phyloP scores from a whole-genome alignment of 2,797 vertebrate genomes.

The Squalus acanthias region DNA sequence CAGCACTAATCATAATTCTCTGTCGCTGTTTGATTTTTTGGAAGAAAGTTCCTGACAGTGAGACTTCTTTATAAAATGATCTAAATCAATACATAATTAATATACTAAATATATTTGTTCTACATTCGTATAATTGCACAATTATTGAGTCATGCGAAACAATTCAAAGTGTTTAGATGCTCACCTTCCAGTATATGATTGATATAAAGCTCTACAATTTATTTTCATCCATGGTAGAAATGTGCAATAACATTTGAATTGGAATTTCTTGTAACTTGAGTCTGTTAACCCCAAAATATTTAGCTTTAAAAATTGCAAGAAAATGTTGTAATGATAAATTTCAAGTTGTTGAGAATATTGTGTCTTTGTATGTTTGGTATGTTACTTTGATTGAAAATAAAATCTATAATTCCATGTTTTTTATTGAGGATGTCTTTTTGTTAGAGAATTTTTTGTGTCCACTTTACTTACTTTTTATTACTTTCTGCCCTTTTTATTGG shows the following conservation, averaged over 20 bases:
- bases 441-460: neutral
- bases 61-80: neutral
- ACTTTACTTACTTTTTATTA: neutral
- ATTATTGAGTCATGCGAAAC: neutral
- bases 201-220: neutral
- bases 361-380: neutral
- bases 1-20: neutral
- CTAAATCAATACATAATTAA: neutral
- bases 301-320: neutral
- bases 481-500: neutral
- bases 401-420: neutral
- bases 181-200: neutral
- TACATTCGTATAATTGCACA: neutral
- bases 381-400: slow-evolving; percentile 15
- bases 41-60: neutral
- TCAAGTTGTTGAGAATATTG: neutral
- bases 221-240: slow-evolving; percentile 8
- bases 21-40: neutral
- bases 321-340: neutral
- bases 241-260: neutral
- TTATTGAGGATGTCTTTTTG: neutral
- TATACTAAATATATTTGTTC: neutral
- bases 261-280: neutral
- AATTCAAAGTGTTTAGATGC: neutral
- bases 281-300: neutral